These are phyloP conservation scores for Calameuta idolon DNA, from an alignment of 2,888 invertebrate species.

Conservation along the genomic window DNA sequence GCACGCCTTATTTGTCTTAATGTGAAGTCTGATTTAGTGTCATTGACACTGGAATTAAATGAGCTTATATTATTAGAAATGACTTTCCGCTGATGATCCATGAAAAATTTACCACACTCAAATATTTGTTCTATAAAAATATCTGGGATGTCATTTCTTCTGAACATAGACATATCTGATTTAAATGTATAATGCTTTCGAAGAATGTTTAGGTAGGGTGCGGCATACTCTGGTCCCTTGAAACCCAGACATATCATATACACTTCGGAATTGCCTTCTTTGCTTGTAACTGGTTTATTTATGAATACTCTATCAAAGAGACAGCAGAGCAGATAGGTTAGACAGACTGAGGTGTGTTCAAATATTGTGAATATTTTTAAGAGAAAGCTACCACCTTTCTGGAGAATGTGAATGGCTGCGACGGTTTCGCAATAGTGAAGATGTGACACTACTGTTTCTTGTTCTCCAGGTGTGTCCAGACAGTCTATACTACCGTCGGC, in stretches of 20 bases:
- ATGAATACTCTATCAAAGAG: conserved; percentile 79
- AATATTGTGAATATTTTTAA: conserved; percentile 93
- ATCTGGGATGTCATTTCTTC: conserved; percentile 71
- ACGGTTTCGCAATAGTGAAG: conserved; percentile 88
- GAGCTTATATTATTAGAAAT: conserved; percentile 77
- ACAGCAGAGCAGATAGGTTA: conserved; percentile 84
- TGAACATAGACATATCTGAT: conserved; percentile 71
- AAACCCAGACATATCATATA: conserved; percentile 83
- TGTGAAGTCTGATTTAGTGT: conserved; percentile 28
- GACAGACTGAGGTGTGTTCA: conserved; percentile 82
- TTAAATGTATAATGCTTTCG: conserved; percentile 67
- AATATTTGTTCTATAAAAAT: conserved; percentile 76
- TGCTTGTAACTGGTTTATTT: conserved; percentile 93
- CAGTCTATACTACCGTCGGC: conserved; percentile 97
- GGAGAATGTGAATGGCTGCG: conserved; percentile 79
- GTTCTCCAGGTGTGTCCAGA: conserved; percentile 84
- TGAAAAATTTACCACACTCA: conserved; percentile 76
- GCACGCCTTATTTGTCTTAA: conserved; percentile 47
- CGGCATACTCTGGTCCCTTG: conserved; percentile 67
- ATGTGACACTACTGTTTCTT: conserved; percentile 82
- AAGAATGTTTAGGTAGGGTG: conserved; percentile 67
- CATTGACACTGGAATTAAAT: conserved; percentile 66
- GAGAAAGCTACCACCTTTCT: conserved; percentile 80
- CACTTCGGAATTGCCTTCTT: conserved; percentile 94
- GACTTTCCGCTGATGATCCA: conserved; percentile 75